Evolutionary conservation across 2,113 vertebrate genomes (phyloP).

Genomic region (Tychaedon coryphoeus): DNA sequence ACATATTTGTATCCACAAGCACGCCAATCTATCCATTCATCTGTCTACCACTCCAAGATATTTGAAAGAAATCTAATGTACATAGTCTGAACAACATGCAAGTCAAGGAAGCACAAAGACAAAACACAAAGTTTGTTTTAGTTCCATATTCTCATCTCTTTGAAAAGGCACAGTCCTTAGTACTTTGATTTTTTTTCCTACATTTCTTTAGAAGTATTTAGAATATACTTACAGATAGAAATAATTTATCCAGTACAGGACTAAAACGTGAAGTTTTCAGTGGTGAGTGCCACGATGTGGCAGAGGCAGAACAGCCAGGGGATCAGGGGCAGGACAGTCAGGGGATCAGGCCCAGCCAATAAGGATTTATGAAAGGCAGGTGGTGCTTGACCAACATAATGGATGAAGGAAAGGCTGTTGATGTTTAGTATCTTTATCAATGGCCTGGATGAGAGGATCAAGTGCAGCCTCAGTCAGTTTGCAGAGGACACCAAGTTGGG

Average conservation of each 20-base stretch:
- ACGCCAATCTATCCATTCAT: not conserved
- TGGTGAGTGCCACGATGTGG: rapidly evolving
- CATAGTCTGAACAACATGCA: not conserved
- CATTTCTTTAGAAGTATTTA: not conserved
- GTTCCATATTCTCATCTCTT: not conserved
- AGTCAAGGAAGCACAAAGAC: not conserved
- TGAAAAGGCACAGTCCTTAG: not conserved
- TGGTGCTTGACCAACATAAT: not conserved
- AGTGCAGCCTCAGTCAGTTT: rapidly evolving
- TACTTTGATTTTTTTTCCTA: not conserved
- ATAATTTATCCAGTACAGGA: not conserved
- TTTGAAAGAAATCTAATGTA: not conserved
- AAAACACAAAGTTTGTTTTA: not conserved
- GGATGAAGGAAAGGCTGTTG: not conserved
- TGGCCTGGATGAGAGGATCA: not conserved
- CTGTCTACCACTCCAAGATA: not conserved
- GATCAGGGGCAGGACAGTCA: not conserved
- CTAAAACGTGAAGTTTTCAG: not conserved
- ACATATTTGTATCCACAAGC: not conserved
- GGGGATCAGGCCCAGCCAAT: not conserved
- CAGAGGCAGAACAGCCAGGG: not conserved
- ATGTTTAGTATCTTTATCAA: not conserved
- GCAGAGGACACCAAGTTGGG: not conserved
- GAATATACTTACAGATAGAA: not conserved
- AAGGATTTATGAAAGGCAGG: not conserved